phyloP scores from a whole-genome alignment of 2,888 invertebrate genomes.

The Trissoscelio sp. region DNA sequence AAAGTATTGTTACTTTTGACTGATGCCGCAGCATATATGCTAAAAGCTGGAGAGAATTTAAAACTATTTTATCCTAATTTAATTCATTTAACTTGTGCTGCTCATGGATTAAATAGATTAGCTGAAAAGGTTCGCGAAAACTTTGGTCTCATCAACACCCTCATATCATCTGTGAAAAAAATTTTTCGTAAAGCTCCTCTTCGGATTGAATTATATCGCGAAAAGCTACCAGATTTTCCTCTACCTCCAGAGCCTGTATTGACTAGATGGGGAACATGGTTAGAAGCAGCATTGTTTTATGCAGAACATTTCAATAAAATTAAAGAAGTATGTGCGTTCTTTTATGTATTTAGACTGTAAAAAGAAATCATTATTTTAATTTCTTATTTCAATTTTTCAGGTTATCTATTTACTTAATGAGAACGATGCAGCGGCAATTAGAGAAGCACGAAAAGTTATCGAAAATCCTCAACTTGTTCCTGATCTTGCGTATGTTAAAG shows the following conservation, averaged over 20 bases:
- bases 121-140: not conserved
- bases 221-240: not conserved
- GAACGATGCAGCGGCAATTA: not conserved
- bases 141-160: not conserved
- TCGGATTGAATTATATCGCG: slow-evolving; percentile 1
- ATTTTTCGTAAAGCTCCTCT: slow-evolving; percentile 15
- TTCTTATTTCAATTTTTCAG: not conserved
- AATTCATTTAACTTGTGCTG: slow-evolving; percentile 2
- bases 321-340: not conserved
- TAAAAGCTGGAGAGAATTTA: slow-evolving; percentile 19
- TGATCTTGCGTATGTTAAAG: not conserved
- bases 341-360: no score
- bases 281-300: slow-evolving; percentile 14
- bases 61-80: slow-evolving; percentile 16
- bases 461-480: not conserved
- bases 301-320: slow-evolving; percentile 9
- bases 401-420: not conserved
- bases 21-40: slow-evolving; percentile 28
- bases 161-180: slow-evolving; percentile 19
- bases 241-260: slow-evolving; percentile 21
- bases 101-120: slow-evolving; percentile 8
- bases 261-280: slow-evolving; percentile 21
- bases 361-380: not conserved
- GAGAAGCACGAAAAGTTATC: not conserved
- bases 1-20: slow-evolving; percentile 19